Evolutionary conservation across 1,140 invertebrate species (phyloP).

Genomic region (Bombus difficillimus): DNA sequence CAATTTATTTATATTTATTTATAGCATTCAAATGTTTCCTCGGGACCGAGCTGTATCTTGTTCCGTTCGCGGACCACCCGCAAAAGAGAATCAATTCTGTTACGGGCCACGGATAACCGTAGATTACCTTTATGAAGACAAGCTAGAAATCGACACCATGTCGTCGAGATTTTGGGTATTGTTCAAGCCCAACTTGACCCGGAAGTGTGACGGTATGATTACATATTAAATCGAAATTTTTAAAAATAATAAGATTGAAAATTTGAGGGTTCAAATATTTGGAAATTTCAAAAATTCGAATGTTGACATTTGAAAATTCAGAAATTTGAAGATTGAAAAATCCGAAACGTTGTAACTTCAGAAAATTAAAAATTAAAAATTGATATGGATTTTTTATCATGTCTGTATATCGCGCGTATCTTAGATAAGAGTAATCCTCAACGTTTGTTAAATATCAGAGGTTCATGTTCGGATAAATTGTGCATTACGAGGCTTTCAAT

Average conservation of each 20-base stretch:
- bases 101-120: slow-evolving; percentile 21
- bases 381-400: fast-evolving
- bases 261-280: background rate
- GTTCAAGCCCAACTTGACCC: too few relatives aligned
- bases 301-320: background rate
- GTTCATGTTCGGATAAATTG: background rate
- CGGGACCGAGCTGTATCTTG: slow-evolving; percentile 47
- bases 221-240: too few relatives aligned
- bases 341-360: background rate
- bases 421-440: background rate
- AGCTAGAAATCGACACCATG: background rate
- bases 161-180: too few relatives aligned
- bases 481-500: background rate
- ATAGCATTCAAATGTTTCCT: slow-evolving; percentile 77
- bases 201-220: background rate
- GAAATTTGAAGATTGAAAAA: background rate
- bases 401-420: too few relatives aligned
- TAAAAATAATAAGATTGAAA: background rate
- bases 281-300: background rate
- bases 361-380: background rate
- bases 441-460: background rate
- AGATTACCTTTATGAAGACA: background rate
- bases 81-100: slow-evolving; percentile 54
- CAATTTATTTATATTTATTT: slow-evolving; percentile 79
- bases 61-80: slow-evolving; percentile 71